Evolutionary conservation across 2,888 invertebrate species (phyloP), one percentile per base, ranked within the genome.

Genomic region (Hemistola chrysoprasaria): DNA sequence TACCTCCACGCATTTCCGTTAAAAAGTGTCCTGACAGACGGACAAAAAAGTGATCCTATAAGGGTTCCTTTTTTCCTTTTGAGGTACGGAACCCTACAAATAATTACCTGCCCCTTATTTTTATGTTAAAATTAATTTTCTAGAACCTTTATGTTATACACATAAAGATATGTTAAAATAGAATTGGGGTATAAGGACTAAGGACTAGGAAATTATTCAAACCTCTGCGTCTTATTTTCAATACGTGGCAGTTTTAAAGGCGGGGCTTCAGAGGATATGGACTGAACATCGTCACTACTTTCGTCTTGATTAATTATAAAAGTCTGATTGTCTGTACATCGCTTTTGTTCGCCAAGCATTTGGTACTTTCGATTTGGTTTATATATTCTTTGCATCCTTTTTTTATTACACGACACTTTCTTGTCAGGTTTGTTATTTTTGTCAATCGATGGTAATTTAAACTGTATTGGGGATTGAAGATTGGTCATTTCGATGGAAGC

Each of bases 201-300:
- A 40, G 40, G 50, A 40, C 24, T 34, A 54, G 43, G 49, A 56
- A 59, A 58, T 51, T 62, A 60, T 56, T 64, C 68, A 68, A 75
- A 86, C 86, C 87, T 84, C 45, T 10, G 27, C 4, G 40, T 46
- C 67, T 73, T 84, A 24, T 59, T 67, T 54, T 87, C 87, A 40
- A 88, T 86, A 50, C 83, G 76, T 30, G 88, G 88, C 37, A 88
- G 59, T 60, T 87, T 88, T 23, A 88, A 52, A n/a, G 81, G 85
- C 5, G 87, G 87, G 4, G 76, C 78, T 48, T 82, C 87, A 6
- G 71, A 74, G 8, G 71, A 62, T 40, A 77, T 62, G 0, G 83
- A 83, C 36, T 71, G 75, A 31, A 24, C 50, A 53, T 87, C n/a
- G n/a, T n/a, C 84, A 47, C 80, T 82, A 45, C 69, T 69, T 22